phyloP scores from a whole-genome alignment of 1,140 invertebrate genomes.

The Conus betulinus region DNA sequence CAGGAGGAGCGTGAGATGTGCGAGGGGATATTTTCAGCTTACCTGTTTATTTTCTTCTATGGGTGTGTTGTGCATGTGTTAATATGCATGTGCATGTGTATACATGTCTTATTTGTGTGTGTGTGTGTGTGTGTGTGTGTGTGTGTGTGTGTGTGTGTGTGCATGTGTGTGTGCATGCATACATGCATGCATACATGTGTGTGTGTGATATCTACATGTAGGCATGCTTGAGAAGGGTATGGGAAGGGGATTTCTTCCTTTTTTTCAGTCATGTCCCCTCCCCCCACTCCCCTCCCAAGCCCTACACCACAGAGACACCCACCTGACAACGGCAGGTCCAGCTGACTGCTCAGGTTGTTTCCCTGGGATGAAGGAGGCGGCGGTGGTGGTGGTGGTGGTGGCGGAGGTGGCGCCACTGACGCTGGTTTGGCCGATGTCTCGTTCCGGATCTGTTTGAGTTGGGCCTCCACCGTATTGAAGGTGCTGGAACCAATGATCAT shows the following conservation, averaged over 20 bases:
- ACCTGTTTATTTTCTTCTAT: no score
- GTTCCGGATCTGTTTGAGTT: constrained; percentile 77
- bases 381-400: constrained; percentile 23
- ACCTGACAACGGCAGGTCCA: constrained; percentile 21
- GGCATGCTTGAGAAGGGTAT: not conserved
- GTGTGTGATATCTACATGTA: not conserved
- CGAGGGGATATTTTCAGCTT: no score
- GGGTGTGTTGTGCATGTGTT: no score
- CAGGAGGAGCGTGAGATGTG: no score
- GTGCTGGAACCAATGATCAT: constrained; percentile 73
- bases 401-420: constrained; percentile 34
- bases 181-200: not conserved
- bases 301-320: not conserved
- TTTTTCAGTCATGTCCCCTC: no score
- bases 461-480: constrained; percentile 82
- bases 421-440: constrained; percentile 68
- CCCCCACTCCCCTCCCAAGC: no score
- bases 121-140: no score
- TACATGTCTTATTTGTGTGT: no score
- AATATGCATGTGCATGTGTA: no score
- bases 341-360: no score
- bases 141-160: not conserved
- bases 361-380: not conserved
- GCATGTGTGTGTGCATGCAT: not conserved
- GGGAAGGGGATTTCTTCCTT: no score